Percentiles rank a stretch among this genome's conserved stretches.
These are phyloP conservation scores for Drosophila kepulauana DNA, from an alignment of 1,140 invertebrate species.

Conservation along the genomic window DNA sequence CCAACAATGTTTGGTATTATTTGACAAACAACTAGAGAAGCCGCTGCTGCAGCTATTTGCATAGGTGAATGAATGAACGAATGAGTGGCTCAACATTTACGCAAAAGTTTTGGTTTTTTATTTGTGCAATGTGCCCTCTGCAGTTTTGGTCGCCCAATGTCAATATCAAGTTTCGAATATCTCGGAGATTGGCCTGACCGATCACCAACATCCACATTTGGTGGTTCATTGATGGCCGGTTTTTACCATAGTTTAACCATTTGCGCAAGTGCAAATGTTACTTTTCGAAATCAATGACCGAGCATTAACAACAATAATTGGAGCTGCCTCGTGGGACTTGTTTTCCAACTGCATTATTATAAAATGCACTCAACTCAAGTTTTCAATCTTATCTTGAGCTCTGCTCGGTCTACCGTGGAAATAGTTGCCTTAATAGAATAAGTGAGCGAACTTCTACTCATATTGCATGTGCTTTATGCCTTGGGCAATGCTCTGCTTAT, in stretches of 20 bases:
- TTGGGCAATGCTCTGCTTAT: neutral
- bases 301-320: constrained; percentile 63
- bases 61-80: constrained; percentile 13
- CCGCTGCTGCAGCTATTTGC: constrained; percentile 23
- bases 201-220: constrained; percentile 20
- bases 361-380: constrained; percentile 51
- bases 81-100: constrained; percentile 15
- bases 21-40: neutral
- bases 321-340: constrained; percentile 49
- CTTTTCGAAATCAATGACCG: constrained; percentile 82
- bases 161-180: constrained; percentile 37
- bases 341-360: constrained; percentile 45
- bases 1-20: constrained; percentile 39
- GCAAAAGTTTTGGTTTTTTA: constrained; percentile 16
- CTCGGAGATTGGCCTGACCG: constrained; percentile 29
- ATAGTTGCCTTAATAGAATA: constrained; percentile 26
- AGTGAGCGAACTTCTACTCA: neutral
- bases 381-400: constrained; percentile 7
- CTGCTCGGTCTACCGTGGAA: constrained; percentile 35
- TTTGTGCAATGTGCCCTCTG: constrained; percentile 38
- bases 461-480: constrained; percentile 19
- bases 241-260: constrained; percentile 18
- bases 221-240: constrained; percentile 40
- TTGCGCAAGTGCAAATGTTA: constrained; percentile 69
- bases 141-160: constrained; percentile 28